Evolutionary conservation across 2,888 invertebrate genomes (phyloP), one percentile per base, ranked within the genome.

Genomic region (Actias luna): DNA sequence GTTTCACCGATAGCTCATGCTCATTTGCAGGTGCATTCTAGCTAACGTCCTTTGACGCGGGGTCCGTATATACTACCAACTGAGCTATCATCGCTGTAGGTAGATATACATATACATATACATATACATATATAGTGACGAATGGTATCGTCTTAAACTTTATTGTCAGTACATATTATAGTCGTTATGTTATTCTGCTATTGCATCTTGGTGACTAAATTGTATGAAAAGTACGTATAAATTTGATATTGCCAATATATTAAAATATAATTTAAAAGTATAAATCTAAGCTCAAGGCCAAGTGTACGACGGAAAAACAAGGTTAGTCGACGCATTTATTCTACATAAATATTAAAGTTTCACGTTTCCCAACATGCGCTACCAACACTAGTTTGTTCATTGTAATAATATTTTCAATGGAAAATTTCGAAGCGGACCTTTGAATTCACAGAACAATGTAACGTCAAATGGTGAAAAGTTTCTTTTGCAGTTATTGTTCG

Each of bases 361-460:
- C 62, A 62, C 62, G 62, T 62, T 58, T 42, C 5, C 22, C 58
- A 27, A 57, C 62, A 62, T 57, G 62, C 57, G 58, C 22, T 58
- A 27, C n/a, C n/a, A n/a, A n/a, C 14, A 5, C 16, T 42, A 27
- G 46, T 58, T 62, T 35, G 59, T 27, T 18, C 59, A 59, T 42
- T 59, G 42, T 59, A 59, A 42, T 59, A 25, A 29, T 35, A 58
- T 36, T 58, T 31, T 14, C n/a, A 42, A 29, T 59, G 59, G 59
- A 59, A 59, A 59, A 42, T 59, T 59, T 59, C 42, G n/a, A 42
- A 27, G 42, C 36, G 36, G 16, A 25, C 16, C 25, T 36, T 59
- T 35, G 8, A n/a, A 58, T 42, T 22, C 52, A 52, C 52, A 16
- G 8, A 12, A 16, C 27, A 22, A 16, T 52, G 14, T 42, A 14